Percentiles rank a stretch among this genome's conserved stretches.
These are phyloP conservation scores for Epinephelus coioides DNA, from an alignment of 2,797 vertebrate species.

Conservation along the genomic window DNA sequence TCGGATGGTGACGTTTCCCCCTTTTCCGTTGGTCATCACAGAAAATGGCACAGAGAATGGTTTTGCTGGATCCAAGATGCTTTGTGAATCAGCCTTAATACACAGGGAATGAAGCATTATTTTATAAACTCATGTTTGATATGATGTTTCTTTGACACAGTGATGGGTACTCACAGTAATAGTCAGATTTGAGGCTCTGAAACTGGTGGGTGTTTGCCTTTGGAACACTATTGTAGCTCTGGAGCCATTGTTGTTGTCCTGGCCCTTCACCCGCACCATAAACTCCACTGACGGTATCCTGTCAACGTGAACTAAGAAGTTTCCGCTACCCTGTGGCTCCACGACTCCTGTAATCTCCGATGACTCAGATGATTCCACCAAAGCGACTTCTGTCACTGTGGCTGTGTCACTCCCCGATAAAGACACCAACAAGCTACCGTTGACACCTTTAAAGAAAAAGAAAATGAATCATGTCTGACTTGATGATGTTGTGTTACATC, in stretches of 20 bases:
- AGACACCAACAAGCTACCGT: conserved; percentile 68
- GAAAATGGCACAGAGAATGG: conserved; percentile 67
- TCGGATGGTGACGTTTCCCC: conserved; percentile 67
- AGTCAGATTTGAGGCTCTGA: conserved; percentile 71
- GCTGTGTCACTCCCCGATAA: conserved; percentile 63
- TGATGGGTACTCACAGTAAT: conserved; percentile 64
- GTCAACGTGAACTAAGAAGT: conserved; percentile 60
- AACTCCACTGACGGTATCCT: conserved; percentile 62
- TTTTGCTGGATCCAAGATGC: conserved; percentile 64
- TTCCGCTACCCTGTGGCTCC: conserved; percentile 19
- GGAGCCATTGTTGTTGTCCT: rapidly evolving
- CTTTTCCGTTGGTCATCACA: conserved; percentile 29
- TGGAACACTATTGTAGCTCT: conserved; percentile 58
- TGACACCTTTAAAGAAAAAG: conserved; percentile 54
- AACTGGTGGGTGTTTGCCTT: conserved; percentile 70
- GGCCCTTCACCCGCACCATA: conserved; percentile 67
- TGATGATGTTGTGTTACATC: not conserved
- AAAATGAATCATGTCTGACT: not conserved
- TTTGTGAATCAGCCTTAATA: conserved; percentile 56
- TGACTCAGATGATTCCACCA: conserved; percentile 58
- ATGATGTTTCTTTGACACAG: not conserved
- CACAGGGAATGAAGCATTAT: not conserved
- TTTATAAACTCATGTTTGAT: not conserved
- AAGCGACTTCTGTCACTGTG: conserved; percentile 61
- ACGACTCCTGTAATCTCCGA: conserved; percentile 44